These are phyloP conservation scores for Drosophila aff. DNA, from an alignment of 1,140 invertebrate species.

Conservation along the genomic window DNA sequence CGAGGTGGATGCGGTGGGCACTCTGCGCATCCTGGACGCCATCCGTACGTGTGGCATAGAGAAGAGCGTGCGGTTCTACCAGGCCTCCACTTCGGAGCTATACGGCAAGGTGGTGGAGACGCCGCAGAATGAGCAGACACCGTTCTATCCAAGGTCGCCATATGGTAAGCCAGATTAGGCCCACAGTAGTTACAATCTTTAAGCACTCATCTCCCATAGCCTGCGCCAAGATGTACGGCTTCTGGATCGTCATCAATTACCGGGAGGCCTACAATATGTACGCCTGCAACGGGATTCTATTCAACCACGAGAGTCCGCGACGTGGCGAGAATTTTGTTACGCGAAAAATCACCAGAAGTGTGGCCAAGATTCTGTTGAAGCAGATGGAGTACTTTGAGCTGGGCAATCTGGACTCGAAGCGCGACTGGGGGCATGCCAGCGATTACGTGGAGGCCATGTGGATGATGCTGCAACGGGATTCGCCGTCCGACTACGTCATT, in stretches of 20 bases:
- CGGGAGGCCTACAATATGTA: constrained; percentile 99
- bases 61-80: constrained; percentile 96
- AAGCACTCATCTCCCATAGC: constrained; percentile 87
- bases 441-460: constrained; percentile 99
- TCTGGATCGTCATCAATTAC: constrained; percentile 99
- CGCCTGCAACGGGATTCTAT: constrained; percentile 99
- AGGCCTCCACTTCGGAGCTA: constrained; percentile 99
- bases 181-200: background rate
- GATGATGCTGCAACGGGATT: constrained; percentile 98
- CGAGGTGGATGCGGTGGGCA: constrained; percentile 99
- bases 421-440: constrained; percentile 99
- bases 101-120: constrained; percentile 99
- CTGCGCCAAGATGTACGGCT: constrained; percentile 99
- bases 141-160: constrained; percentile 99
- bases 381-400: constrained; percentile 95
- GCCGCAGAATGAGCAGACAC: constrained; percentile 98
- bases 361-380: constrained; percentile 97
- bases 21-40: constrained; percentile 97
- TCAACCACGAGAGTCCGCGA: constrained; percentile 99
- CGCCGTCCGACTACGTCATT: constrained; percentile 98
- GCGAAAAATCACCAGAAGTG: constrained; percentile 98
- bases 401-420: constrained; percentile 97
- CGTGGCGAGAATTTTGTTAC: constrained; percentile 99
- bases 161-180: constrained; percentile 92
- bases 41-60: constrained; percentile 96